Percentiles rank a stretch among this genome's conserved stretches.
These are phyloP conservation scores for Amphilophus citrinellus DNA, from an alignment of 2,113 vertebrate species.

Conservation along the genomic window DNA sequence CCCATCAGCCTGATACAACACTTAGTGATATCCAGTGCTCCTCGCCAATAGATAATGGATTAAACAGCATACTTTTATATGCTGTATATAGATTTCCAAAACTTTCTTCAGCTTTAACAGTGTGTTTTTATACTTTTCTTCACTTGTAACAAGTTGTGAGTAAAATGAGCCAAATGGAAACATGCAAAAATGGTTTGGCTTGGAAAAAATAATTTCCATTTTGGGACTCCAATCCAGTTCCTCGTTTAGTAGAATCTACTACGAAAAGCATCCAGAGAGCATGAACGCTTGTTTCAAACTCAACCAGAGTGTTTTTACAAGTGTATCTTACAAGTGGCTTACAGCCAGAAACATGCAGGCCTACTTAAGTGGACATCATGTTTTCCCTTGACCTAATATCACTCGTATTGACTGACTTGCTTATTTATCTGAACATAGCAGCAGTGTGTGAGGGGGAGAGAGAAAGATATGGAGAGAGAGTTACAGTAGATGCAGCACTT, in stretches of 20 bases:
- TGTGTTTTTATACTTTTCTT: background rate
- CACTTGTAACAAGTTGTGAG: background rate
- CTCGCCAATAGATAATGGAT: background rate
- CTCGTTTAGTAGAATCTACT: conserved; percentile 2
- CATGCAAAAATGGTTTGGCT: background rate
- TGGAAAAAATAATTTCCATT: background rate
- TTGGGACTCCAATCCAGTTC: background rate
- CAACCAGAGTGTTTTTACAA: conserved; percentile 17
- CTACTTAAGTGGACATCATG: conserved; percentile 53
- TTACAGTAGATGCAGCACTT: conserved; percentile 51
- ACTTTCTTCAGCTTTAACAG: background rate
- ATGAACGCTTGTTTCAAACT: background rate
- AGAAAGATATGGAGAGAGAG: background rate
- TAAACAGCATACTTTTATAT: background rate
- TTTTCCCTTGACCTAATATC: conserved; percentile 60
- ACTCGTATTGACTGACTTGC: conserved; percentile 46
- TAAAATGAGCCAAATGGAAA: background rate
- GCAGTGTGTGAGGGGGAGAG: conserved; percentile 14
- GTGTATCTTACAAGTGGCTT: conserved; percentile 35
- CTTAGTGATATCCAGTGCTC: background rate
- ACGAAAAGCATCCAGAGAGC: background rate
- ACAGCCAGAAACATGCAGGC: conserved; percentile 41
- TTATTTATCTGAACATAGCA: conserved; percentile 47
- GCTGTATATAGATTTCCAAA: background rate
- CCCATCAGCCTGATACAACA: background rate